A percentile compares a stretch with the other conserved stretches of the same genome.
These are phyloP conservation scores for Sesia bembeciformis DNA, from an alignment of 2,888 invertebrate species.

Conservation along the genomic window DNA sequence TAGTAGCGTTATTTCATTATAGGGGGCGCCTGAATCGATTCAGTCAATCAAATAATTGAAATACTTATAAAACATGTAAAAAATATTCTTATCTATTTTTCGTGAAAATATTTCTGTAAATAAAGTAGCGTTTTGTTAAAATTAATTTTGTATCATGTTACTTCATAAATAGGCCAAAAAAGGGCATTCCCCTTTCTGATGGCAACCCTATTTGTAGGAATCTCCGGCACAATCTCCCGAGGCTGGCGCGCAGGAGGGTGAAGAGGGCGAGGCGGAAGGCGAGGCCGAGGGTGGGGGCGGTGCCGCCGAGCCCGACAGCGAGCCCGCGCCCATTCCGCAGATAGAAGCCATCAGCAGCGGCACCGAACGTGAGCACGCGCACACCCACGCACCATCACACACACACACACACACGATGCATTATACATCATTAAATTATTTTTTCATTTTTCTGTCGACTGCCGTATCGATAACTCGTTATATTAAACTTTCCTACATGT, in stretches of 20 bases:
- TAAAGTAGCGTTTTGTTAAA: background rate
- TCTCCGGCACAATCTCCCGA: constrained; percentile 72
- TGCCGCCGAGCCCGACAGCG: constrained; percentile 13
- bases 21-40: too few species aligned
- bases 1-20: too few species aligned
- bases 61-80: too few species aligned
- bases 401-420: background rate
- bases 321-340: constrained; percentile 62
- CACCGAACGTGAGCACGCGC: constrained; percentile 69
- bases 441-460: too few species aligned
- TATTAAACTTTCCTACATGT: too few species aligned
- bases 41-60: too few species aligned
- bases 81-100: too few species aligned
- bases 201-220: constrained; percentile 41
- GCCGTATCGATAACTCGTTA: too few species aligned
- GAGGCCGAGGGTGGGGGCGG: constrained; percentile 22
- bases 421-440: too few species aligned
- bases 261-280: constrained; percentile 24
- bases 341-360: constrained; percentile 86
- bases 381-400: background rate
- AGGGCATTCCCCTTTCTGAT: too few species aligned
- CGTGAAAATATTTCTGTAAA: background rate
- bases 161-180: too few species aligned
- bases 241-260: constrained; percentile 47
- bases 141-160: too few species aligned